A percentile compares a stretch with the other conserved stretches of the same genome.
These are phyloP conservation scores for Pseudomyrmex dendroicus DNA, from an alignment of 1,140 invertebrate species.

Conservation along the genomic window DNA sequence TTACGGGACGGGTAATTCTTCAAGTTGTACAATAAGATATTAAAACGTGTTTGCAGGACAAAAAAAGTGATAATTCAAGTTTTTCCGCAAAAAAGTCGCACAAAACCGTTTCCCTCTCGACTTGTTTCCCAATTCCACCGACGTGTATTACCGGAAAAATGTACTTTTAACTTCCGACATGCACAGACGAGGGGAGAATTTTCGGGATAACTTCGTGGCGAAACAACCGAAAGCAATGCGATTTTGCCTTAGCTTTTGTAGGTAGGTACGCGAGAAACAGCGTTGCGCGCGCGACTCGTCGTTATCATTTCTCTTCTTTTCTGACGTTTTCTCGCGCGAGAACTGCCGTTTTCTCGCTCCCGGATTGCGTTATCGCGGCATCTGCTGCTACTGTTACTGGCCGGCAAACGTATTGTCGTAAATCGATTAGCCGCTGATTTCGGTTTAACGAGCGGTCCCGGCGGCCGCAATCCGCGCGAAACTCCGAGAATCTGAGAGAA, in stretches of 20 bases:
- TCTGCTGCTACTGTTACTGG: background rate
- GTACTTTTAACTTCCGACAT: conserved; percentile 44
- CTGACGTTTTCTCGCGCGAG: background rate
- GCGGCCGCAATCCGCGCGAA: conserved; percentile 22
- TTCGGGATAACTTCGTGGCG: conserved; percentile 17
- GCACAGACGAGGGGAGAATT: background rate
- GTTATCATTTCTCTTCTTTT: conserved; percentile 55
- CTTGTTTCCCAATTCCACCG: conserved; percentile 8
- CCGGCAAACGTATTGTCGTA: conserved; percentile 35
- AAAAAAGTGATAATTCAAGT: conserved; percentile 5
- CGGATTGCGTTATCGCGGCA: conserved; percentile 30
- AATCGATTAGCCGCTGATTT: conserved; percentile 72
- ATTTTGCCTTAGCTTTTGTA: background rate
- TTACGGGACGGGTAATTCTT: background rate
- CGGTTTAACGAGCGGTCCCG: conserved; percentile 49
- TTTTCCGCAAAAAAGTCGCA: background rate
- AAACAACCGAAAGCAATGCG: conserved; percentile 41
- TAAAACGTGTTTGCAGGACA: no score
- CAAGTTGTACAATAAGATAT: no score
- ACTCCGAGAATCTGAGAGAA: background rate
- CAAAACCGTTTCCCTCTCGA: conserved; percentile 5
- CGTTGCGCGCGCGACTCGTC: conserved; percentile 30
- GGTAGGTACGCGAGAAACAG: no score
- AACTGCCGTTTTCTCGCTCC: background rate
- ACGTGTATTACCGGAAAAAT: conserved; percentile 49